phyloP scores from a whole-genome alignment of 1,140 invertebrate genomes.

The Monomorium pharaonis region DNA sequence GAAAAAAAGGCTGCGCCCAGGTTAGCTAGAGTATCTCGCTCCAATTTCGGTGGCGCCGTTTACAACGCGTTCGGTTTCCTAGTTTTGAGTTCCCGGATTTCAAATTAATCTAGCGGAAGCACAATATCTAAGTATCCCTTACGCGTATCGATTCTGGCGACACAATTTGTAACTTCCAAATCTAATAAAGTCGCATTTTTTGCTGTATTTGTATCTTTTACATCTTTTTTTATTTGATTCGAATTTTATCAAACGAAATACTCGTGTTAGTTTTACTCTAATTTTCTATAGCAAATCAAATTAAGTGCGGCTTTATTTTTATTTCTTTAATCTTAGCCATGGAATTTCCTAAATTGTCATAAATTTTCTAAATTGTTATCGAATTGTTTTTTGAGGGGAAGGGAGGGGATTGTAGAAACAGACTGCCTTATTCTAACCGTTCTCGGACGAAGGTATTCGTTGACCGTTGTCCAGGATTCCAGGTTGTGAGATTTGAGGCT shows the following conservation, averaged over 20 bases:
- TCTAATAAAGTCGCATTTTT: conserved; percentile 98
- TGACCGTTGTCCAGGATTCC: background rate
- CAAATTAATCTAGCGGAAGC: background rate
- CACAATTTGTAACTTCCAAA: conserved; percentile 93
- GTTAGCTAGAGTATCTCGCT: conserved; percentile 47
- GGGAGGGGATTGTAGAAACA: background rate
- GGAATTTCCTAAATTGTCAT: conserved; percentile 96
- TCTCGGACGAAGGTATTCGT: background rate
- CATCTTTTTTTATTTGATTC: conserved; percentile 88
- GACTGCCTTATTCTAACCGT: background rate
- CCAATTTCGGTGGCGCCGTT: conserved; percentile 45
- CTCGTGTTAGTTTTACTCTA: conserved; percentile 96
- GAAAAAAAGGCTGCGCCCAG: conserved; percentile 60
- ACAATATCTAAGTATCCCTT: background rate
- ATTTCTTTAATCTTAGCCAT: conserved; percentile 96
- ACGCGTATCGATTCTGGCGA: background rate
- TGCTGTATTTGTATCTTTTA: conserved; percentile 96
- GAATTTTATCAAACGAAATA: conserved; percentile 97
- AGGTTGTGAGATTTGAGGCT: background rate
- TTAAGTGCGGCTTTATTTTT: conserved; percentile 96
- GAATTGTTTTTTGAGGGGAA: conserved; percentile 85
- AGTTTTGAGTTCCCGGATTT: background rate
- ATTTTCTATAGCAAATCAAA: conserved; percentile 99
- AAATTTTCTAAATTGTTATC: conserved; percentile 97
- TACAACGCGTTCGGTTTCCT: conserved; percentile 31